These are phyloP conservation scores for Spea multiplicata DNA, from an alignment of 2,113 vertebrate species.

Conservation along the genomic window DNA sequence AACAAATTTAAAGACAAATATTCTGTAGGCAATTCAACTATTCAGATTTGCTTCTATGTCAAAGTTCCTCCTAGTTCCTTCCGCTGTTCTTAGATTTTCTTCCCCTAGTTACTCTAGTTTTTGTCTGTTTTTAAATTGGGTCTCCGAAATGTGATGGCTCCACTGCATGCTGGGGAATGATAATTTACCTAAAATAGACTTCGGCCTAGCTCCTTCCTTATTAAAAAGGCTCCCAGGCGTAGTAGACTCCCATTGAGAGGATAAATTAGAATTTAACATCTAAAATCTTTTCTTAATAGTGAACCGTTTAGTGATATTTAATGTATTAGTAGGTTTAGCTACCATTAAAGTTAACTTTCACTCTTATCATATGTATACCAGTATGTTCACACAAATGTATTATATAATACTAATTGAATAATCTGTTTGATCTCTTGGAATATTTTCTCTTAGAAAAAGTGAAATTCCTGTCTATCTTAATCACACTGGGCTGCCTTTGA, in stretches of 20 bases:
- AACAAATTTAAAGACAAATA: too few relatives aligned
- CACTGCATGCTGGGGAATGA: neutral
- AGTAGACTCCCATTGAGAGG: neutral
- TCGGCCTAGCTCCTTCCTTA: neutral
- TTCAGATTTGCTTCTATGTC: too few relatives aligned
- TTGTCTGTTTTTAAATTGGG: neutral
- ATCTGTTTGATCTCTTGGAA: neutral
- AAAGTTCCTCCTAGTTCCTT: too few relatives aligned
- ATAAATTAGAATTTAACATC: constrained; percentile 4
- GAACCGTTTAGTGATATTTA: neutral
- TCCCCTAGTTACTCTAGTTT: too few relatives aligned
- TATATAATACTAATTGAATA: neutral
- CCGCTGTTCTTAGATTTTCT: too few relatives aligned
- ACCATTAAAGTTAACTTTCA: neutral
- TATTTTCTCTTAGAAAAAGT: neutral
- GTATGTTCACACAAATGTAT: neutral
- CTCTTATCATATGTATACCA: neutral
- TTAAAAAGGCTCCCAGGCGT: neutral
- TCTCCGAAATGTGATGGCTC: neutral
- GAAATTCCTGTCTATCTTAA: neutral
- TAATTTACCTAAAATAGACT: constrained; percentile 4
- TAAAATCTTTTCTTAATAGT: neutral
- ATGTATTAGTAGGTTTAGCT: neutral
- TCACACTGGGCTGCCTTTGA: neutral
- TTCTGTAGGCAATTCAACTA: too few relatives aligned